These are phyloP conservation scores for Isaurus tuberculatus DNA, from an alignment of 92 coral and sea anemone genomes.

Conservation along the genomic window DNA sequence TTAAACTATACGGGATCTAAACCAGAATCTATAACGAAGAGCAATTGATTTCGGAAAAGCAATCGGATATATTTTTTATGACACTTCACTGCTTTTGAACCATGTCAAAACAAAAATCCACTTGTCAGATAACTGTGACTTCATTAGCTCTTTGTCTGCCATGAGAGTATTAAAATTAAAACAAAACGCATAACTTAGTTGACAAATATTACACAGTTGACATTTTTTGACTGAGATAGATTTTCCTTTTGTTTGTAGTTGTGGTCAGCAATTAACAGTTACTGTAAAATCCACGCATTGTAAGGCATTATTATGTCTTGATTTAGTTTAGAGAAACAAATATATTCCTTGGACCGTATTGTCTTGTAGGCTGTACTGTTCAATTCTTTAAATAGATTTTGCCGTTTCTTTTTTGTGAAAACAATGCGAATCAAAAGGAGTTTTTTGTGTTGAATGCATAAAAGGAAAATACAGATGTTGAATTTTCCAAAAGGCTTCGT, in stretches of 20 bases:
- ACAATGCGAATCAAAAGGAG: too few species aligned
- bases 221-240: not conserved
- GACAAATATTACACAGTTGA: not conserved
- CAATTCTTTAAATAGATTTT: too few species aligned
- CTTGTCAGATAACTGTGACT: not conserved
- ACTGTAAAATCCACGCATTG: not conserved
- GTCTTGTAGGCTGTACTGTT: too few species aligned
- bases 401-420: too few species aligned
- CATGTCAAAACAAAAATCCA: not conserved
- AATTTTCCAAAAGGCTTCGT: too few species aligned
- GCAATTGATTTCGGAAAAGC: not conserved
- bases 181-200: not conserved
- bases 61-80: not conserved
- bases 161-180: not conserved
- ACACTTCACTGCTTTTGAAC: not conserved
- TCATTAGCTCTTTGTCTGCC: constrained; percentile 4
- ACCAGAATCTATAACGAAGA: too few species aligned
- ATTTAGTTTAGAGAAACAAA: not conserved
- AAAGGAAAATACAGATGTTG: too few species aligned
- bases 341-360: not conserved
- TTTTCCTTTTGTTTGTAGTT: not conserved
- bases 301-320: not conserved
- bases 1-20: too few species aligned
- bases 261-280: not conserved
- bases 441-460: too few species aligned